These are phyloP conservation scores for Sylvilagus bachmani DNA, from an alignment of 2,113 vertebrate species.

Conservation along the genomic window DNA sequence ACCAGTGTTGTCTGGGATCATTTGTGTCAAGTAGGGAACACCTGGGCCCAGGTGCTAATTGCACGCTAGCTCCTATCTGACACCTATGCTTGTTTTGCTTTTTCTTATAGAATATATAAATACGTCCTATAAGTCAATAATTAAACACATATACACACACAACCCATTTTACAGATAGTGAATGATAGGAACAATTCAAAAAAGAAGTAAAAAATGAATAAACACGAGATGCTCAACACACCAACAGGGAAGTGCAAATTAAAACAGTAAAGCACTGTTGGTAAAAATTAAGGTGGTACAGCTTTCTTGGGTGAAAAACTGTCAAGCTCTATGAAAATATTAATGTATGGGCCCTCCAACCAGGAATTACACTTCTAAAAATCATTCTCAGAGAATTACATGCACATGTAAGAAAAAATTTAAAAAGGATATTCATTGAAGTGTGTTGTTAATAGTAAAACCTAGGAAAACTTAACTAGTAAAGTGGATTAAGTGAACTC, in stretches of 20 bases:
- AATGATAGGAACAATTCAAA: not conserved
- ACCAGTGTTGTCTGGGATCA: not conserved
- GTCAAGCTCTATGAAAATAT: constrained; percentile 9
- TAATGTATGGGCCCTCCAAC: not conserved
- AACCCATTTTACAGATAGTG: not conserved
- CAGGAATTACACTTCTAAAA: constrained; percentile 30
- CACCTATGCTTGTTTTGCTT: not conserved
- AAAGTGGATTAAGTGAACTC: not conserved
- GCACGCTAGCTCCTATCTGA: not conserved
- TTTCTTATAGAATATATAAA: not conserved
- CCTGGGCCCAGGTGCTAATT: not conserved
- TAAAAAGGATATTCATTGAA: not conserved
- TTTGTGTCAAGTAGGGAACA: not conserved
- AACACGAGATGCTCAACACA: not conserved
- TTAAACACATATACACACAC: not conserved
- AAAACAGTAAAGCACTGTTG: constrained; percentile 2
- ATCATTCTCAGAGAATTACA: not conserved
- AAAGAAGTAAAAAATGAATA: constrained; percentile 30
- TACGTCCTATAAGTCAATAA: not conserved
- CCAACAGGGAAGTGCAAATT: not conserved
- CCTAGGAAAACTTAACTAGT: not conserved
- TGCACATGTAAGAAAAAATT: not conserved
- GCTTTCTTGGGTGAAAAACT: not conserved
- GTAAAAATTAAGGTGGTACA: not conserved
- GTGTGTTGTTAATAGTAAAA: not conserved